Conservation (phyloP, 2,888 invertebrate species). For the Serrognathus titanus region DNA sequence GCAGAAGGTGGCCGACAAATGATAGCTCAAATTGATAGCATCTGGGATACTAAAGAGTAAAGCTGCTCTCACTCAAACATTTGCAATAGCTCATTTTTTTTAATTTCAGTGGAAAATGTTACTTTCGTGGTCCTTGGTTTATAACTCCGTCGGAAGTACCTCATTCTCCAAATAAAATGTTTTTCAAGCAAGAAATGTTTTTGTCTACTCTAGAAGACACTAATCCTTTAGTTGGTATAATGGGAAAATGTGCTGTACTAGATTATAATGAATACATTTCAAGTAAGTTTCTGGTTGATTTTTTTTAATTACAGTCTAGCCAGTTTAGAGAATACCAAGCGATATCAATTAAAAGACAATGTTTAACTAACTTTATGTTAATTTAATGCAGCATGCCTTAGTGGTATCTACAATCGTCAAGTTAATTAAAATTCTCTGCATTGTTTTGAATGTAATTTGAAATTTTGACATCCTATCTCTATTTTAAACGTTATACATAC, state of each 20-base stretch:
- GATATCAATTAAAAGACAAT: too few species aligned
- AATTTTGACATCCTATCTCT: too few species aligned
- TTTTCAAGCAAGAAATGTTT: constrained; percentile 92
- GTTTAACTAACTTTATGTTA: too few species aligned
- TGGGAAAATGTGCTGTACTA: constrained; percentile 87
- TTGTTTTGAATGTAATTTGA: too few species aligned
- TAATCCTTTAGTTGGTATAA: constrained; percentile 85
- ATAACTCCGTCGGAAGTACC: constrained; percentile 85
- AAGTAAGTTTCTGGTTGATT: constrained; percentile 56
- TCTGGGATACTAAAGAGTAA: constrained; percentile 90
- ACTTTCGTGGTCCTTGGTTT: constrained; percentile 92
- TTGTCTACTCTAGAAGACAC: constrained; percentile 88
- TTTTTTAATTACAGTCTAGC: too few species aligned
- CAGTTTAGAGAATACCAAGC: too few species aligned
- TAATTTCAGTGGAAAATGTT: constrained; percentile 75
- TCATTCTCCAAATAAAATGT: constrained; percentile 72
- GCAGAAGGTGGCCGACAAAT: constrained; percentile 87
- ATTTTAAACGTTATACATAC: too few species aligned
- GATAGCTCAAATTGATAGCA: constrained; percentile 88
- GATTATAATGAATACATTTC: constrained; percentile 87
- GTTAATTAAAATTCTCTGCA: too few species aligned
- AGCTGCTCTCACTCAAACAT: constrained; percentile 1
- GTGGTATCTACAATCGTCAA: too few species aligned
- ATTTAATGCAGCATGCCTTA: too few species aligned
- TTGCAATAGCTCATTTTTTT: constrained; percentile 10